Evolutionary conservation across 2,888 invertebrate species (phyloP).

Genomic region (Lampropteryx suffumata): DNA sequence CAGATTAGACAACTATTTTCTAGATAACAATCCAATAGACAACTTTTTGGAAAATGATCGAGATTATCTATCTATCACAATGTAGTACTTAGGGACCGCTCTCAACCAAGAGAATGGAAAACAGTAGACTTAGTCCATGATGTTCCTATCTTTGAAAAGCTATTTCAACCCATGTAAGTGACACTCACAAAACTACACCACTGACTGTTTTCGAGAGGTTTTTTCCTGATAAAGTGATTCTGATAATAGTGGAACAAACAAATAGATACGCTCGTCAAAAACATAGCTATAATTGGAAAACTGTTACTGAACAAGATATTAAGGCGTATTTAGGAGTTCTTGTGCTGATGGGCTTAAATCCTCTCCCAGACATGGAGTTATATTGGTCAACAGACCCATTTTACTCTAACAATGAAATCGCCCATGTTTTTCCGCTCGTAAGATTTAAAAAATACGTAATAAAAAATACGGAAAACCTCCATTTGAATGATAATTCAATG

Average conservation of each 20-base stretch:
- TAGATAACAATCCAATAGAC: constrained; percentile 7
- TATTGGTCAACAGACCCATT: constrained; percentile 43
- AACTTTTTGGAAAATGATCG: constrained; percentile 1
- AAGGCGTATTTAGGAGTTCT: constrained; percentile 42
- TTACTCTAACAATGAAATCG: constrained; percentile 40
- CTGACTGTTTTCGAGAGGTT: constrained; percentile 34
- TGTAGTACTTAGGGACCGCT: constrained; percentile 15
- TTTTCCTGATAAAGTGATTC: constrained; percentile 36
- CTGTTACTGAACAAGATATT: constrained; percentile 36
- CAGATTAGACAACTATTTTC: constrained; percentile 4
- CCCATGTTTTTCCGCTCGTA: constrained; percentile 34
- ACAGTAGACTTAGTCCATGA: constrained; percentile 18
- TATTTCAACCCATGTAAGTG: constrained; percentile 22
- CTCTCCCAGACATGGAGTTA: constrained; percentile 25
- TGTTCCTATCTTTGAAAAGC: constrained; percentile 28
- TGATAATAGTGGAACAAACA: constrained; percentile 34
- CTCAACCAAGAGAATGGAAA: constrained; percentile 31
- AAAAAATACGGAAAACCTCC: constrained; percentile 38
- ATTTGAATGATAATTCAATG: constrained; percentile 32
- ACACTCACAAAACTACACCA: constrained; percentile 26
- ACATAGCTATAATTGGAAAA: constrained; percentile 36
- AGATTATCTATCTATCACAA: no score
- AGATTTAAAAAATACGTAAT: constrained; percentile 43
- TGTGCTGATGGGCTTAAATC: constrained; percentile 42
- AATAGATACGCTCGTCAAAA: constrained; percentile 38